Base-by-base conservation (phyloP, 1,140 invertebrate species). In the Leptopilina boulardi region DNA sequence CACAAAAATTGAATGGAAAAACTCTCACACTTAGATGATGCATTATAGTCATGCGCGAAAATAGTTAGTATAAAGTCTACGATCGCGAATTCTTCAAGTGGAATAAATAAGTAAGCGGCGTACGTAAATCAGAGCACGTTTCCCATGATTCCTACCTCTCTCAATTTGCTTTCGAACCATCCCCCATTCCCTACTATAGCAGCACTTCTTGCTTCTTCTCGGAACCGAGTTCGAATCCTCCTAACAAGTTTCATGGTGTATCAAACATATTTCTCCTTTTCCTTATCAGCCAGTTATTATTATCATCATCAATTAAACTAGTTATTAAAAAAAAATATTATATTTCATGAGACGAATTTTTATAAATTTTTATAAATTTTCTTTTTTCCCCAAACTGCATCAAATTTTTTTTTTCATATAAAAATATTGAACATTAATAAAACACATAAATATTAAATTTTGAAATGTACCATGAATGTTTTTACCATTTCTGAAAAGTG, bases 81-180 rank as follows among this genome's bases (percentile, higher is more conserved):
- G 59, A 66, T 66, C 59, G 59, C 23, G 59, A 66, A 66, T 66
- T 66, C 59, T 66, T 66, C 59, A 66, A 70, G 56, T 70, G 74
- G 74, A 75, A 75, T 75, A 75, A 75, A 75, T 75, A 70, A 75
- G 74, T 75, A 75, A 75, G 70, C 74, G 59, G 59, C 59, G 74
- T 75, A 70, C 74, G 54, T 70, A 75, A 75, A 75, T 75, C 70
- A 75, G 74, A 59, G 74, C 74, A 70, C 74, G 74, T 70, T 75
- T 75, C 70, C 74, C 21, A 42, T 70, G 26, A 38, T 59, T 75
- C n/a, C 74, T 75, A 70, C 59, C 70, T 70, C 70, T 70, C 59
- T 70, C 74, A 59, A 44, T 70, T 59, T 42, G 70, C 59, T 75
- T 54, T 70, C 70, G 21, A 59, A 26, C 41, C 74, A 42, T 70